A percentile compares a stretch with the other conserved stretches of the same genome.
Evolutionary conservation across 1,140 invertebrate species (phyloP).

Genomic region (Reticulitermes speratus): DNA sequence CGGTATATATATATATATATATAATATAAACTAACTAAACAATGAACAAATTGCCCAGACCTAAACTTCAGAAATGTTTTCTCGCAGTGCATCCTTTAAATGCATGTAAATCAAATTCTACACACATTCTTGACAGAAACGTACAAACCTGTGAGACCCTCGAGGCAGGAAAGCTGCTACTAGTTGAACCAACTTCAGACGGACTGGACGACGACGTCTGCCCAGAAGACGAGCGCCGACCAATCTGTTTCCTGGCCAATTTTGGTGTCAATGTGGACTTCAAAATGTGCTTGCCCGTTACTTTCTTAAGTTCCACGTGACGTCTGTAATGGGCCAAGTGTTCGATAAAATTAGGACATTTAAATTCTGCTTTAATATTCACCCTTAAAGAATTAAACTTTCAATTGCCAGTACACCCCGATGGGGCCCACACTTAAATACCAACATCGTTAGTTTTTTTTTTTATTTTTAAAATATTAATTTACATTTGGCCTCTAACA

Average conservation of each 20-base stretch:
- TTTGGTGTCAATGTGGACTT: slow-evolving; percentile 79
- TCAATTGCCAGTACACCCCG: too few species aligned
- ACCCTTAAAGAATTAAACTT: too few species aligned
- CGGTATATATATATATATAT: too few species aligned
- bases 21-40: too few species aligned
- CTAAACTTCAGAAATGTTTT: neutral
- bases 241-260: slow-evolving; percentile 65
- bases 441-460: too few species aligned
- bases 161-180: neutral
- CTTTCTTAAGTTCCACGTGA: slow-evolving; percentile 77
- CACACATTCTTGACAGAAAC: neutral
- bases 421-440: too few species aligned
- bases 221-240: neutral
- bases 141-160: neutral
- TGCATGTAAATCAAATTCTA: neutral
- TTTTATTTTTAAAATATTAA: too few species aligned
- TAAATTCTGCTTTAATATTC: too few species aligned
- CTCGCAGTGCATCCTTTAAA: neutral
- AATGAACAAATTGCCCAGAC: too few species aligned
- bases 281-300: slow-evolving; percentile 78
- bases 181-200: slow-evolving; percentile 27
- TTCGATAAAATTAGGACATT: too few species aligned
- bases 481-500: too few species aligned
- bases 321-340: slow-evolving; percentile 54
- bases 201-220: slow-evolving; percentile 50